Conservation (phyloP, 1,140 invertebrate genomes). For the Telenomus remus region DNA sequence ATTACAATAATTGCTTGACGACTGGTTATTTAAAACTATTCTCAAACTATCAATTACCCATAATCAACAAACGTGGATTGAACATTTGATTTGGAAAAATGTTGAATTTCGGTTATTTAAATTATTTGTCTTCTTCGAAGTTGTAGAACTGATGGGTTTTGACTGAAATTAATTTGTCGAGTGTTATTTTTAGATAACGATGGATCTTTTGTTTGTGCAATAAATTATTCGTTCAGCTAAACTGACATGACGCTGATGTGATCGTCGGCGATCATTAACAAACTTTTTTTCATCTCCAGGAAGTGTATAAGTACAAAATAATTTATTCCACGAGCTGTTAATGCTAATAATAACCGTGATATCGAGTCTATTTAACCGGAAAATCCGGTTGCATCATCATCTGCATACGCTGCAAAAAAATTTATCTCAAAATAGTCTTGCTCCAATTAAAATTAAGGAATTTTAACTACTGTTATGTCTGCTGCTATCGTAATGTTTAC, state of each 20-base stretch:
- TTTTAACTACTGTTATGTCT: slow-evolving; percentile 28
- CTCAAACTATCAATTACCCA: background rate
- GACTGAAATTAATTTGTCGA: too few relatives aligned
- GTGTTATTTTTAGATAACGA: slow-evolving; percentile 1
- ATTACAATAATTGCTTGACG: slow-evolving; percentile 33
- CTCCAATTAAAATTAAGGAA: slow-evolving; percentile 44
- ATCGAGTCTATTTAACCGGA: slow-evolving; percentile 33
- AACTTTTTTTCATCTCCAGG: slow-evolving; percentile 23
- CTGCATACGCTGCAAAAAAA: slow-evolving; percentile 27
- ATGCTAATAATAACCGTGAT: slow-evolving; percentile 36
- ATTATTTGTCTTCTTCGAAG: too few relatives aligned
- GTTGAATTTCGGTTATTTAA: too few relatives aligned
- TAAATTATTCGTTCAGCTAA: slow-evolving; percentile 17
- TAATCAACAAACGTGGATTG: background rate
- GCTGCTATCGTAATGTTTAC: background rate
- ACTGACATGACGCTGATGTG: slow-evolving; percentile 12
- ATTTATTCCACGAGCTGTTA: slow-evolving; percentile 40
- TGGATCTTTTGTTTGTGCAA: too few relatives aligned
- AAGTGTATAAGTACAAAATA: slow-evolving; percentile 38
- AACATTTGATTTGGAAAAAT: too few relatives aligned
- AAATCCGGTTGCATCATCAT: slow-evolving; percentile 47
- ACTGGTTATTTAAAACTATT: background rate
- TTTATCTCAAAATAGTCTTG: slow-evolving; percentile 40
- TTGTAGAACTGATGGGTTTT: too few relatives aligned
- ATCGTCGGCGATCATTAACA: slow-evolving; percentile 33